These are phyloP conservation scores for Loxodonta africana DNA, from an alignment of 2,113 vertebrate genomes.

Conservation along the genomic window DNA sequence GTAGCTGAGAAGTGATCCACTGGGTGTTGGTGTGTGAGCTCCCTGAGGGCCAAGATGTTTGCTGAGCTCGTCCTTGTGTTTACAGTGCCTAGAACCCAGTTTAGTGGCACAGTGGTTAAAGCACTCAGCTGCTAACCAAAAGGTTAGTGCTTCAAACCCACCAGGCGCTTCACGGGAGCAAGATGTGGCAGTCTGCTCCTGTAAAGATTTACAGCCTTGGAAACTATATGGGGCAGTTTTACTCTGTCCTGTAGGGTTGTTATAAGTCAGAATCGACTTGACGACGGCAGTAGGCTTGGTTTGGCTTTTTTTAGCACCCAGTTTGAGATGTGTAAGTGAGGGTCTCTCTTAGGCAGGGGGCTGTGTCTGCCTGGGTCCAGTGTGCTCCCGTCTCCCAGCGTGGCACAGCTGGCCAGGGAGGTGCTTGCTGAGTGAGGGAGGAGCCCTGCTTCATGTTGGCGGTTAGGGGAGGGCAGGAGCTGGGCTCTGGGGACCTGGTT, in stretches of 20 bases:
- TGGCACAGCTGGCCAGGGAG: not conserved
- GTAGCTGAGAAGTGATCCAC: not conserved
- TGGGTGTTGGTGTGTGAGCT: not conserved
- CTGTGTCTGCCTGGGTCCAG: accelerated
- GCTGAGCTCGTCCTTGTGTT: accelerated
- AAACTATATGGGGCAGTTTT: too few relatives aligned
- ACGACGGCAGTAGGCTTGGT: too few relatives aligned
- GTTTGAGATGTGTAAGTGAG: not conserved
- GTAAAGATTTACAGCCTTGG: too few relatives aligned
- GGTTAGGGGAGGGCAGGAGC: not conserved
- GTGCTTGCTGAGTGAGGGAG: not conserved
- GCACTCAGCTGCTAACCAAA: too few relatives aligned
- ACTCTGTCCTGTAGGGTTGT: too few relatives aligned
- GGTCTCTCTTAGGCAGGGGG: not conserved
- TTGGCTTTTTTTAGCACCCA: too few relatives aligned
- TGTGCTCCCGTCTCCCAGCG: not conserved
- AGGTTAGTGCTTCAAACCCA: too few relatives aligned
- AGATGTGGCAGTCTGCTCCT: too few relatives aligned
- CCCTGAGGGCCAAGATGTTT: not conserved
- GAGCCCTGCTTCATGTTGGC: not conserved
- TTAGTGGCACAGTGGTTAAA: too few relatives aligned
- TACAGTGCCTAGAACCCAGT: not conserved
- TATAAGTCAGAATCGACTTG: too few relatives aligned
- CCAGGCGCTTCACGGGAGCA: too few relatives aligned
- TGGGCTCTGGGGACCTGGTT: not conserved